Evolutionary conservation across 2,797 vertebrate genomes (phyloP), one percentile per base, ranked within the genome.

Genomic region (Microctenopoma stevenorrisi): DNA sequence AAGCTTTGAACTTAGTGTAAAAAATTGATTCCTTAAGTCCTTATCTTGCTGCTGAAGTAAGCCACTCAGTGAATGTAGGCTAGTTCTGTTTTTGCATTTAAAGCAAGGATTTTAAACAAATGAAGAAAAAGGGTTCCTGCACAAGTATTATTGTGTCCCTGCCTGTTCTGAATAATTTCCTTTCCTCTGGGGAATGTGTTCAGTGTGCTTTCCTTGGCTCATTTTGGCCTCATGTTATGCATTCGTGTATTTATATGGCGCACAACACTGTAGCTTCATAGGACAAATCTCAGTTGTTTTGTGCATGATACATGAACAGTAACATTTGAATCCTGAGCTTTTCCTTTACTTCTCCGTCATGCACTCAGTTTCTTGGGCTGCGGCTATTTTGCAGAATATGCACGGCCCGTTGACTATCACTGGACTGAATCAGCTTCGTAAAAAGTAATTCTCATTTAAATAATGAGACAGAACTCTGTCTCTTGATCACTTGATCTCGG

Each of bases 171-270:
- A 89, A 90, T 90, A 87, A 86, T 89, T 89, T 89, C 57, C 67
- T 83, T 72, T 78, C 68, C 87, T 88, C 77, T 44, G 73, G 79
- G 88, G 87, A 80, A 76, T 86, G 84, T 83, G 77, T 85, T 88
- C 81, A 79, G 44, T 76, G 64, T 85, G 75, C 77, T 82, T 88
- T 89, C 75, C 77, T 83, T 86, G 87, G 88, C 89, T 91, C 86
- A 85, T 89, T 93, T 89, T 78, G 81, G 66, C 86, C 83, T 71
- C 82, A 89, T 72, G 88, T 89, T 90, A 90, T 87, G 72, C 86
- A 90, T 91, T 89, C 85, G 90, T 89, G 78, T 84, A 87, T 89
- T 89, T 87, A 82, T 87, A 86, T 89, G 88, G 88, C 75, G 79
- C 74, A 26, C 79, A 88, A 79, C 71, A 44, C 84, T 74, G 83